Evolutionary conservation across 2,888 invertebrate species (phyloP).

Genomic region (Cremastinae sp.): DNA sequence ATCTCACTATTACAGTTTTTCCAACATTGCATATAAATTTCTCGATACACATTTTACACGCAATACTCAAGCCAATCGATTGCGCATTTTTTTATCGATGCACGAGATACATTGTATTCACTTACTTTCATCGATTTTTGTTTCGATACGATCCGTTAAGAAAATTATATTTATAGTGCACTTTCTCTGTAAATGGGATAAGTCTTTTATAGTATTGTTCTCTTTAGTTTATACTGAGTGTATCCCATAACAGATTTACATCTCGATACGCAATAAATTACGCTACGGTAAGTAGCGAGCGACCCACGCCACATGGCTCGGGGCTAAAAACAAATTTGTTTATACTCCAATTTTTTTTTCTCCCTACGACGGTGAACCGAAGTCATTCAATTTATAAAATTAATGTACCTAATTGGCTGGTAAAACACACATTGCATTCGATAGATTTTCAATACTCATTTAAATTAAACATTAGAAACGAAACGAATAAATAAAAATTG

Average conservation of each 20-base stretch:
- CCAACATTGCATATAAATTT: neutral
- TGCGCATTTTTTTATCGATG: no score
- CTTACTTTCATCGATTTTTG: neutral
- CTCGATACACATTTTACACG: no score
- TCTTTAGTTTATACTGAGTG: neutral
- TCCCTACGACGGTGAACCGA: neutral
- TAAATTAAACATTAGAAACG: no score
- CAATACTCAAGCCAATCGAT: no score
- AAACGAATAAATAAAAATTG: no score
- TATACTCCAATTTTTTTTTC: neutral
- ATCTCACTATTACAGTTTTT: neutral
- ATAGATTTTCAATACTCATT: no score
- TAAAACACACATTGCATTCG: no score
- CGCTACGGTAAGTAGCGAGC: slow-evolving; percentile 2
- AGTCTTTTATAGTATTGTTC: neutral
- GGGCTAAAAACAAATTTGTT: neutral
- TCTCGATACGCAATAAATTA: slow-evolving; percentile 6
- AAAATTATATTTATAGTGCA: slow-evolving; percentile 2
- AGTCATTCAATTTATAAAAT: no score
- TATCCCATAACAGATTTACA: no score
- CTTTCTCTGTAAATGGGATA: neutral
- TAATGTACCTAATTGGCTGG: no score
- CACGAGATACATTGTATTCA: neutral
- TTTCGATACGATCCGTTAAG: neutral
- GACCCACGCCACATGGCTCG: no score